phyloP scores from a whole-genome alignment of 2,113 vertebrate genomes.

The western clawed frog (Xenopus tropicalis) region UCB_Xtro_10.0 CM004447.2:20853001-20853500 shows the following conservation, averaged over 20 bases:
- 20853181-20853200: too few species aligned
- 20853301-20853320: conserved; percentile 1
- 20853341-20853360: neutral
- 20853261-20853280: neutral
- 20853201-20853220: neutral
- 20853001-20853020: too few species aligned
- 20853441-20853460: neutral
- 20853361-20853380: neutral
- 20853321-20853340: neutral
- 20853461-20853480: neutral
- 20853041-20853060: too few species aligned
- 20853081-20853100: too few species aligned
- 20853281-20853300: conserved; percentile 4
- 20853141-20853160: too few species aligned
- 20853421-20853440: neutral
- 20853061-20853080: too few species aligned
- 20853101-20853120: too few species aligned
- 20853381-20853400: neutral
- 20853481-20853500: neutral
- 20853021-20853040: too few species aligned
- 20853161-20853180: too few species aligned
- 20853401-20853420: neutral
- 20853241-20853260: neutral
- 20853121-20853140: too few species aligned
- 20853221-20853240: neutral